A percentile compares a stretch with the other conserved stretches of the same genome.
Evolutionary conservation across 1,140 invertebrate genomes (phyloP).

Genomic region (Bombyx mori): ASM3026992v2 NC_085111.1:3073001-3073500

Average conservation of each 20-base stretch:
- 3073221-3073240: conserved; percentile 28
- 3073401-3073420: conserved; percentile 34
- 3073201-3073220: conserved; percentile 25
- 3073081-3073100: conserved; percentile 17
- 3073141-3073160: conserved; percentile 17
- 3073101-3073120: conserved; percentile 23
- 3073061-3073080: conserved; percentile 25
- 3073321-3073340: conserved; percentile 26
- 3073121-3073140: conserved; percentile 12
- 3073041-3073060: conserved; percentile 25
- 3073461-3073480: conserved; percentile 17
- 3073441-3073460: conserved; percentile 23
- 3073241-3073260: conserved; percentile 25
- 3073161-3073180: conserved; percentile 10
- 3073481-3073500: conserved; percentile 36
- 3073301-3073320: conserved; percentile 29
- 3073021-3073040: conserved; percentile 35
- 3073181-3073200: conserved; percentile 27
- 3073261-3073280: conserved; percentile 30
- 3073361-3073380: conserved; percentile 25
- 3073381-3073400: conserved; percentile 16
- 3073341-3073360: conserved; percentile 32
- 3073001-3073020: conserved; percentile 36
- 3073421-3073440: conserved; percentile 41
- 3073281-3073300: conserved; percentile 26